Conservation (phyloP, 2,888 invertebrate species). For the Pandemis heparana region DNA sequence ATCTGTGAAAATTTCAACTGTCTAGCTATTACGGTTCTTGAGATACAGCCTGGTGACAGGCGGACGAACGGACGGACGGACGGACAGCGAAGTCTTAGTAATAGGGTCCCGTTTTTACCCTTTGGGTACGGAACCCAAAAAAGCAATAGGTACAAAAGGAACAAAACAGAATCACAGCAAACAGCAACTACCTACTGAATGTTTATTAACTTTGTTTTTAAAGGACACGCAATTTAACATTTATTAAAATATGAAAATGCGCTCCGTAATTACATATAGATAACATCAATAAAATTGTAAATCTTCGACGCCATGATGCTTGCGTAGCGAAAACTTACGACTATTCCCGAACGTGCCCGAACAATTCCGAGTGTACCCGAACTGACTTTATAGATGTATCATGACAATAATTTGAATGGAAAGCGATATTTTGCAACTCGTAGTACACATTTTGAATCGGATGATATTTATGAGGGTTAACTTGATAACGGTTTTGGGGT, state of each 20-base stretch:
- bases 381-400: conserved; percentile 32
- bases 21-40: no score
- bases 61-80: no score
- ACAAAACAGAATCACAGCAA: no score
- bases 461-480: conserved; percentile 74
- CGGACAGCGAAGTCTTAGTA: no score
- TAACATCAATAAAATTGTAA: neutral
- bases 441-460: conserved; percentile 70
- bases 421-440: conserved; percentile 67
- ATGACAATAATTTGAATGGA: conserved; percentile 65
- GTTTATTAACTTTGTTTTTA: no score
- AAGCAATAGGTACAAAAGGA: no score
- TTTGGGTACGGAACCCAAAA: no score
- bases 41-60: no score
- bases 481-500: conserved; percentile 71
- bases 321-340: conserved; percentile 14
- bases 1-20: no score
- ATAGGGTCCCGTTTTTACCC: no score
- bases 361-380: conserved; percentile 17
- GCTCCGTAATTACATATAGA: neutral
- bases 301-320: conserved; percentile 4
- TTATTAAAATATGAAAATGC: neutral
- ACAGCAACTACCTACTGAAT: no score
- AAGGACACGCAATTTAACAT: no score
- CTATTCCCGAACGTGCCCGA: conserved; percentile 17